A percentile compares a stretch with the other conserved stretches of the same genome.
These are phyloP conservation scores for Taeniopygia guttata DNA, from an alignment of 2,797 vertebrate species.

Conservation along the genomic window DNA sequence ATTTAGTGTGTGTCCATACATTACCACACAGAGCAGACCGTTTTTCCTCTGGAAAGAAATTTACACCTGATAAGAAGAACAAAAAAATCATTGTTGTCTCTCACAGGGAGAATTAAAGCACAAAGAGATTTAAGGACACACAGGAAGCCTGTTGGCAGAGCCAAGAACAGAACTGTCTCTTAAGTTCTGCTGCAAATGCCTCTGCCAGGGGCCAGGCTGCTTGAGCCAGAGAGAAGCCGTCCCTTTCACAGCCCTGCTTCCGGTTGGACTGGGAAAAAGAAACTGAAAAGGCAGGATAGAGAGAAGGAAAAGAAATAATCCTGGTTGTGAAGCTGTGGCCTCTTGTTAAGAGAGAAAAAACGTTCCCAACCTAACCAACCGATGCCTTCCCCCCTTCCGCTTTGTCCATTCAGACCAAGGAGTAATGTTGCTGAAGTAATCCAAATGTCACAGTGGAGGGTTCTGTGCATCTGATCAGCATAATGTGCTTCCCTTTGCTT, in stretches of 20 bases:
- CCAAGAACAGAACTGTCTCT: conserved; percentile 17
- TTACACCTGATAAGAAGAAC: conserved; percentile 17
- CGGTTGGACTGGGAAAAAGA: conserved; percentile 37
- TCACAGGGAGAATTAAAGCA: not conserved
- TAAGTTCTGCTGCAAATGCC: not conserved
- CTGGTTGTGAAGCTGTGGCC: not conserved
- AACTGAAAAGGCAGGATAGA: conserved; percentile 39
- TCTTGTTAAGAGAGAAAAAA: conserved; percentile 48
- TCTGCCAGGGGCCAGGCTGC: conserved; percentile 17
- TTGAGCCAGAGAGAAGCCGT: conserved; percentile 27
- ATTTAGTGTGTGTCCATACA: not conserved
- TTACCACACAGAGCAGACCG: not conserved
- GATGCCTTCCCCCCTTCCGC: not conserved
- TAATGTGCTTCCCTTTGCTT: conserved; percentile 26
- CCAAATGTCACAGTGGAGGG: conserved; percentile 7
- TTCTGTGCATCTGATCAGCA: conserved; percentile 27
- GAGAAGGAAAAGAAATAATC: conserved; percentile 40
- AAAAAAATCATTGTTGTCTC: not conserved
- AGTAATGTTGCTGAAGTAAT: conserved; percentile 64
- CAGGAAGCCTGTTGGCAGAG: conserved; percentile 42
- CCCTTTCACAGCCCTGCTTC: conserved; percentile 48
- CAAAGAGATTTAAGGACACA: not conserved
- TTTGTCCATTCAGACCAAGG: not conserved
- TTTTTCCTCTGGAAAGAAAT: not conserved
- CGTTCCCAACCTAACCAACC: conserved; percentile 41